phyloP scores from a whole-genome alignment of 2,113 vertebrate genomes.

The Garra rufa region DNA sequence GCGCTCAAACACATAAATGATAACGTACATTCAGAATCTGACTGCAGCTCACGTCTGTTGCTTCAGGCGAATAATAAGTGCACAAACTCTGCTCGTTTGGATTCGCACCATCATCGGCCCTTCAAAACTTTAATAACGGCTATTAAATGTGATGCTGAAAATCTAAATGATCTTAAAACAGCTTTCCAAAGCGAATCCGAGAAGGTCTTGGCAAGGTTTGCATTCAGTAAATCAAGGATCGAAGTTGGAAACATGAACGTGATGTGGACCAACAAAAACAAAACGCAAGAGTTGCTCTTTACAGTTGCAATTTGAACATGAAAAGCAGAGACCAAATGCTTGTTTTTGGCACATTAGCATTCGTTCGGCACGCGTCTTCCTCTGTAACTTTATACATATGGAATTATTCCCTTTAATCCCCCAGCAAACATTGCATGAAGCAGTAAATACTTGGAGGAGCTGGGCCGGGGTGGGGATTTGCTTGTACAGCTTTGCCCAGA shows the following conservation, averaged over 20 bases:
- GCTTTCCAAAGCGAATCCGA: not conserved
- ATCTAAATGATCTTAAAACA: not conserved
- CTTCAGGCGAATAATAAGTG: slow-evolving; percentile 28
- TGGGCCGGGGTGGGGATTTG: slow-evolving; percentile 8
- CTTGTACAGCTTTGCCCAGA: slow-evolving; percentile 39
- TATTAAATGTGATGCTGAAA: not conserved
- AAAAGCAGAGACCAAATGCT: not conserved
- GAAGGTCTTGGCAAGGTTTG: not conserved
- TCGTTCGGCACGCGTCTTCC: not conserved
- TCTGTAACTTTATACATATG: not conserved
- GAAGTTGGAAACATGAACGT: not conserved
- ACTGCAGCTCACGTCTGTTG: slow-evolving; percentile 28
- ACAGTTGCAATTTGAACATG: not conserved
- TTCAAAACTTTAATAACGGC: not conserved
- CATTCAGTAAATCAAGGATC: not conserved
- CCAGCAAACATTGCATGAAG: slow-evolving; percentile 37
- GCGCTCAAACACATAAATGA: slow-evolving; percentile 45
- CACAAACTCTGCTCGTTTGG: slow-evolving; percentile 19
- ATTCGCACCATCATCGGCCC: not conserved
- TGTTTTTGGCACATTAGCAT: not conserved
- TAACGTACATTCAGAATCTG: slow-evolving; percentile 30
- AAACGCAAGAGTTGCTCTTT: not conserved
- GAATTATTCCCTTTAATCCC: slow-evolving; percentile 39
- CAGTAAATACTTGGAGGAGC: slow-evolving; percentile 10
- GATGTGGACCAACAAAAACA: not conserved